Percentiles rank a stretch among this genome's conserved stretches.
These are phyloP conservation scores for Drosophila mercatorum DNA, from an alignment of 2,888 invertebrate genomes.

Conservation along the genomic window DNA sequence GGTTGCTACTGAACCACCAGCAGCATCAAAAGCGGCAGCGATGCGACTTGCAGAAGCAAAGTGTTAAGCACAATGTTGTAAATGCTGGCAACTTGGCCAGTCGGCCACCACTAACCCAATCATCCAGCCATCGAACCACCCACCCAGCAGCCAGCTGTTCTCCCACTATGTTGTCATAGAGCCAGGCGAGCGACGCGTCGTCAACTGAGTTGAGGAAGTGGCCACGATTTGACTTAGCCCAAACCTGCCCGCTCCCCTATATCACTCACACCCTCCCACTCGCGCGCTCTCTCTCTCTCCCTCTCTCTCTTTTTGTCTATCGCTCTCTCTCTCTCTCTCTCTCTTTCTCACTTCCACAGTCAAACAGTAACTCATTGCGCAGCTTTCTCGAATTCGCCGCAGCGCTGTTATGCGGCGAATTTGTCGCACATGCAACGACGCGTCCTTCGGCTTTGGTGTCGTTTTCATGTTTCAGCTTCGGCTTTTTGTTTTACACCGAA, in stretches of 20 bases:
- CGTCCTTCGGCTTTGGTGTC: conserved; percentile 29
- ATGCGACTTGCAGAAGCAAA: conserved; percentile 66
- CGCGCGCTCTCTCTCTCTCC: no score
- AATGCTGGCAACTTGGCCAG: conserved; percentile 66
- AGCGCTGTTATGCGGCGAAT: conserved; percentile 54
- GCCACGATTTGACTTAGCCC: conserved; percentile 46
- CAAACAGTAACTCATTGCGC: conserved; percentile 10
- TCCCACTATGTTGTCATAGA: conserved; percentile 35
- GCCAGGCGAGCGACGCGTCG: conserved; percentile 15
- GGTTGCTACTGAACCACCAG: conserved; percentile 1
- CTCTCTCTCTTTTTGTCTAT: neutral
- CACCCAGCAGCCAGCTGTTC: conserved; percentile 7
- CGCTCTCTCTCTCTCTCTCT: neutral
- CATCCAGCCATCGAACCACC: neutral
- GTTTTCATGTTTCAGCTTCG: conserved; percentile 15
- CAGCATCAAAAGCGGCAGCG: conserved; percentile 12
- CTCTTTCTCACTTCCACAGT: neutral
- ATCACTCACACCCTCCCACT: neutral
- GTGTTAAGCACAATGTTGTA: conserved; percentile 75
- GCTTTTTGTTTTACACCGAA: neutral
- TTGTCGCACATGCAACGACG: conserved; percentile 40
- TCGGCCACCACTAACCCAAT: conserved; percentile 11
- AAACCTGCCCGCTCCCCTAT: neutral
- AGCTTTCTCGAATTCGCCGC: conserved; percentile 65
- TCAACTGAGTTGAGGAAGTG: conserved; percentile 45